Conservation (phyloP, 64 coral and sea anemone species). For the Platygyra sinensis region DNA sequence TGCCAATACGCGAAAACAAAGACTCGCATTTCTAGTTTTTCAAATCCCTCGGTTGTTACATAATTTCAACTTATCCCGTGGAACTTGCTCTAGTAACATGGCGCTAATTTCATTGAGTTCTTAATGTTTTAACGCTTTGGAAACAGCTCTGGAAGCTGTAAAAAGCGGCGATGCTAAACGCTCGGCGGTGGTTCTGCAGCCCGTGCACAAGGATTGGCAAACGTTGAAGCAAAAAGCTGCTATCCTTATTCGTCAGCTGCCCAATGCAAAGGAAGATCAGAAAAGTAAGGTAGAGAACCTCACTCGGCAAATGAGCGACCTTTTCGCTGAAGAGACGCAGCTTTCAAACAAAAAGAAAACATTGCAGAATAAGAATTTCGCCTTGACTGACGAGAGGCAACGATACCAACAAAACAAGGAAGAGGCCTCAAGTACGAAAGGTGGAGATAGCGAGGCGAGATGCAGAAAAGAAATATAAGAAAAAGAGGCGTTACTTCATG, state of each 20-base stretch:
- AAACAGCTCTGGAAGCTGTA: conserved; percentile 24
- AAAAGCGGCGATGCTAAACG: neutral
- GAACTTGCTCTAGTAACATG: conserved; percentile 16
- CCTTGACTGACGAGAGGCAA: neutral
- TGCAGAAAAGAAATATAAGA: neutral
- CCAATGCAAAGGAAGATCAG: conserved; percentile 4
- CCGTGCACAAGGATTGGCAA: conserved; percentile 11
- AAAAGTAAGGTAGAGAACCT: conserved; percentile 8
- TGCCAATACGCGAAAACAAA: too few species aligned
- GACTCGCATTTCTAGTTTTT: too few species aligned
- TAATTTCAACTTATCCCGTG: too few species aligned
- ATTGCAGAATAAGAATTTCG: neutral
- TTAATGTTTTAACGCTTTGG: conserved; percentile 47
- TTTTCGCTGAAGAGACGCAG: neutral
- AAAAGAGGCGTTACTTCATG: neutral
- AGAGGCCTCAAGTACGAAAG: neutral
- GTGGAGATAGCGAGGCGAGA: neutral
- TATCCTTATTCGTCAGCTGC: neutral
- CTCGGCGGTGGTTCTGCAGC: conserved; percentile 19
- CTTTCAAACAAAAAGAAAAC: neutral
- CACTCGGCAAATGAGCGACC: conserved; percentile 30
- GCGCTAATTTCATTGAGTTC: conserved; percentile 31
- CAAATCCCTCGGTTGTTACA: too few species aligned
- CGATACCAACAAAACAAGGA: neutral
- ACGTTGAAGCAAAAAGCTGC: conserved; percentile 12